These are phyloP conservation scores for Lutraria rhynchaena DNA, from an alignment of 1,140 invertebrate genomes.

Conservation along the genomic window DNA sequence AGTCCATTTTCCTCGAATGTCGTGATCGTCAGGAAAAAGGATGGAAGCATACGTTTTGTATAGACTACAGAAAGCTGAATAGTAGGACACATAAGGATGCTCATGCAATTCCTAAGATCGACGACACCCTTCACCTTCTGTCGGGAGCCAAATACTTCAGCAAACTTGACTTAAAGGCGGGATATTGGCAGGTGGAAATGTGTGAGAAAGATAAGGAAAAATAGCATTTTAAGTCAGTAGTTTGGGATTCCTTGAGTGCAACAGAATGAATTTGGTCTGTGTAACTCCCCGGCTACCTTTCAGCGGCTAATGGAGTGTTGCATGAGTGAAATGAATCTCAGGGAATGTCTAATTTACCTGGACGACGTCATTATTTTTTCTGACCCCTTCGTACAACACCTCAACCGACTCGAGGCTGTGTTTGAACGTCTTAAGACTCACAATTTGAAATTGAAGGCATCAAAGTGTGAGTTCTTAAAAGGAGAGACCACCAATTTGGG, in stretches of 20 bases:
- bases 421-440: background rate
- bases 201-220: too few relatives aligned
- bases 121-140: background rate
- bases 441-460: background rate
- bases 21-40: too few relatives aligned
- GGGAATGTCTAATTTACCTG: background rate
- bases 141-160: background rate
- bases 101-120: background rate
- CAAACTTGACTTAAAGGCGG: background rate
- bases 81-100: background rate
- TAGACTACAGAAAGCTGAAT: too few relatives aligned
- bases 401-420: background rate
- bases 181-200: background rate
- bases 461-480: background rate
- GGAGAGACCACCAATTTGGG: background rate
- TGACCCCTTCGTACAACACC: background rate
- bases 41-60: too few relatives aligned
- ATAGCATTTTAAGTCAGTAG: background rate
- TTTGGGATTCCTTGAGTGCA: background rate
- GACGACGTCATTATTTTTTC: conserved; percentile 22
- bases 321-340: background rate
- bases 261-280: conserved; percentile 80
- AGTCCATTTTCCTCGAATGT: too few relatives aligned
- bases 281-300: too few relatives aligned
- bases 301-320: too few relatives aligned